Percentiles rank a stretch among this genome's conserved stretches.
phyloP scores from a whole-genome alignment of 1,140 invertebrate species.

The Drosophila paulistorum region DNA sequence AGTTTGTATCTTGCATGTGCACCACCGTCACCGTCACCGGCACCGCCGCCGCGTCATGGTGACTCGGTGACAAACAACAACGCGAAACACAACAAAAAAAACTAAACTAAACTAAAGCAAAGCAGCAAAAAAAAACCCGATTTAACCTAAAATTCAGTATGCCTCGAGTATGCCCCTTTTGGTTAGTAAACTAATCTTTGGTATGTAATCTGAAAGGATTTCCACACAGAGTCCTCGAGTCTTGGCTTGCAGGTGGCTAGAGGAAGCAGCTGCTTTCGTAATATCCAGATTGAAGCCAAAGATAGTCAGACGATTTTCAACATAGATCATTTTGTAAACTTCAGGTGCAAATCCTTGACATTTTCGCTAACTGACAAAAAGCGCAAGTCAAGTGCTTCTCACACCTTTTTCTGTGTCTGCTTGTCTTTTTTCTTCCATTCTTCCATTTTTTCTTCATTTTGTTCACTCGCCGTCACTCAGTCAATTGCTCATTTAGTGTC shows the following conservation, averaged over 20 bases:
- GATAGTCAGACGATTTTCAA: conserved; percentile 10
- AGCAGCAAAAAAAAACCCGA: conserved; percentile 34
- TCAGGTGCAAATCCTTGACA: conserved; percentile 59
- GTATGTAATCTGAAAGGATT: conserved; percentile 68
- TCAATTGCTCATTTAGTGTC: conserved; percentile 80
- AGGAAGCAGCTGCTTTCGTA: conserved; percentile 8
- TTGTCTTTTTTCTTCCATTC: background rate
- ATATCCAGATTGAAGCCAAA: conserved; percentile 18
- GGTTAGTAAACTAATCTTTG: conserved; percentile 45
- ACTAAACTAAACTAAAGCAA: conserved; percentile 44
- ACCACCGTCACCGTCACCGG: conserved; percentile 15
- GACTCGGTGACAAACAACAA: conserved; percentile 35
- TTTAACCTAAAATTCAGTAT: conserved; percentile 24
- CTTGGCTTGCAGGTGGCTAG: conserved; percentile 5
- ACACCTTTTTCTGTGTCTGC: conserved; percentile 9
- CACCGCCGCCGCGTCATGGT: conserved; percentile 4
- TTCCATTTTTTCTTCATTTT: background rate
- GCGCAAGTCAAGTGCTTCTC: conserved; percentile 39
- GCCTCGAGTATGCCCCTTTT: conserved; percentile 9
- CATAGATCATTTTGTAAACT: conserved; percentile 27
- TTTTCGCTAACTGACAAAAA: conserved; percentile 34
- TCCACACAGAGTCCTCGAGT: background rate
- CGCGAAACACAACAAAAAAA: conserved; percentile 24
- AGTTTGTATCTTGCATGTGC: conserved; percentile 73
- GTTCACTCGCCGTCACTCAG: conserved; percentile 52